Base-by-base conservation (phyloP, 2,888 invertebrate genomes). In the Orchestes rusci region DNA sequence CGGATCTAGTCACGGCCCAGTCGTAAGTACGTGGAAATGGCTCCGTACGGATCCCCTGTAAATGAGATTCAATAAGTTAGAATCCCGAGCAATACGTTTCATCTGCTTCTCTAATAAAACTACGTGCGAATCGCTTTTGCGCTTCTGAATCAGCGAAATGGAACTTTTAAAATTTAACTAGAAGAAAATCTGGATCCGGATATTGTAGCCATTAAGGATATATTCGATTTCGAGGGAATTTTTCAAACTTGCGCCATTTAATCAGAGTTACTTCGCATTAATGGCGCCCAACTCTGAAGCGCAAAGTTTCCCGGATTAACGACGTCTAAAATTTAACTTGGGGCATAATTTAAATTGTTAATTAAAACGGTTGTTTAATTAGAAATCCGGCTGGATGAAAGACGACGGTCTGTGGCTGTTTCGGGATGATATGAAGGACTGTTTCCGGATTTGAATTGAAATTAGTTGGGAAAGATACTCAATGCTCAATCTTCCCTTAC, bases 361-460 rank as follows among this genome's bases (percentile, higher is more conserved):
- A 70, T 70, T 70, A 70, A 70, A 70, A 70, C 69, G 67, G 67
- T 63, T 65, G 69, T 70, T 70, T 69, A 69, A 70, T 70, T 70
- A 69, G 66, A 66, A 49, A 43, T 59, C 62, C 59, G 59, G 64
- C 57, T 57, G 62, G 62, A 59, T 66, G 64, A 66, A 66, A 65
- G 64, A 65, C 63, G 66, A 63, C 59, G 7, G 59, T 55, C 56
- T 53, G 58, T 57, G 65, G 60, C 65, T 43, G 42, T 28, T 43
- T 18, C 30, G 29, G 43, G 39, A 38, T 47, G 47, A 47, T 66
- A 65, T 63, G 63, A 27, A 19, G 44, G 19, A 44, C n/a, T n/a
- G n/a, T n/a, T n/a, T n/a, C n/a, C n/a, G n/a, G n/a, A n/a, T n/a
- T n/a, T n/a, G n/a, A n/a, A n/a, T n/a, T n/a, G n/a, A n/a, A n/a